Conservation (phyloP, 2,888 invertebrate genomes). For the Dasysyrphus albostriatus region DNA sequence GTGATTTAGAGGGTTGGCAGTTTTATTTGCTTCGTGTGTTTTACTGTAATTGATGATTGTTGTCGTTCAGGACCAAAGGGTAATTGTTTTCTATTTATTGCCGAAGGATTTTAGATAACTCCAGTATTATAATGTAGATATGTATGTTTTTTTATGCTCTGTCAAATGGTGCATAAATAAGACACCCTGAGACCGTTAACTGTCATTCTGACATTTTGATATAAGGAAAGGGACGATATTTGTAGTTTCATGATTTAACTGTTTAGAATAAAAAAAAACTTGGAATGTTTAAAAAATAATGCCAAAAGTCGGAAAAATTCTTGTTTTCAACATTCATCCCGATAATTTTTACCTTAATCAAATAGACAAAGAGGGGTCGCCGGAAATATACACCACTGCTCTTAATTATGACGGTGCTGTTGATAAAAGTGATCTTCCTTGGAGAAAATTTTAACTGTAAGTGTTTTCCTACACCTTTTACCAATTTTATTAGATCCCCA, state of each 20-base stretch:
- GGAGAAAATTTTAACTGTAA: too few species aligned
- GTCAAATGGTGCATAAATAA: slow-evolving; percentile 40
- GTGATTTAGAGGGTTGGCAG: slow-evolving; percentile 69
- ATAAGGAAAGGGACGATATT: not conserved
- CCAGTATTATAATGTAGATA: not conserved
- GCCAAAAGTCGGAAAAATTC: too few species aligned
- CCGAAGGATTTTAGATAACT: slow-evolving; percentile 24
- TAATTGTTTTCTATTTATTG: slow-evolving; percentile 64
- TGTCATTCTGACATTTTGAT: slow-evolving; percentile 3
- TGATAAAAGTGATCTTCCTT: too few species aligned
- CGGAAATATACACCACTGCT: too few species aligned
- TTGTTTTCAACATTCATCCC: too few species aligned
- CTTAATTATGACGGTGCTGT: too few species aligned
- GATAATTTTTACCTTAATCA: too few species aligned
- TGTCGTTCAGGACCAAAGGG: slow-evolving; percentile 68
- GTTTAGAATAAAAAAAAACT: not conserved
- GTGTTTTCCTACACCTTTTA: too few species aligned
- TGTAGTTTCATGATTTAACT: not conserved
- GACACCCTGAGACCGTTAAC: slow-evolving; percentile 24
- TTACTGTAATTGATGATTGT: slow-evolving; percentile 70
- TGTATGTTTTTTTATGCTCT: slow-evolving; percentile 1
- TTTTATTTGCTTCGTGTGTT: slow-evolving; percentile 61
- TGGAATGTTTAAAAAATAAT: not conserved
- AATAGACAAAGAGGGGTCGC: too few species aligned
- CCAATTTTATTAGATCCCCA: too few species aligned